Evolutionary conservation across 2,888 invertebrate species (phyloP).

Genomic region (Pristionchus fissidentatus): DNA sequence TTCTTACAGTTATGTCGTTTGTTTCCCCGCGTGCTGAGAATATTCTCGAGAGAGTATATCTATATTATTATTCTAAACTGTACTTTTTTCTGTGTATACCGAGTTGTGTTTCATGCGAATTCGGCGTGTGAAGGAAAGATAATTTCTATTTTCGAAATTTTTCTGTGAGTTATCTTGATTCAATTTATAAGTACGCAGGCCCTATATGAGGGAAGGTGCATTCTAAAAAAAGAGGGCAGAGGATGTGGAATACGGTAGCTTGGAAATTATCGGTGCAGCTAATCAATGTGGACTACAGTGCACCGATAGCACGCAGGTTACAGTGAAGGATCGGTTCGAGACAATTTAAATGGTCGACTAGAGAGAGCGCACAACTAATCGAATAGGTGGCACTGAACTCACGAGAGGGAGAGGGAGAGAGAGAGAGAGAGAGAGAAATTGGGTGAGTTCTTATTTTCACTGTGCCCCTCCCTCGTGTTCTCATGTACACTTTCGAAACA

Average conservation of each 20-base stretch:
- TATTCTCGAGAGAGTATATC: constrained; percentile 15
- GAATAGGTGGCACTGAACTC: constrained; percentile 9
- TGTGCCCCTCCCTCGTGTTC: constrained; percentile 14
- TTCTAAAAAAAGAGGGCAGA: not conserved
- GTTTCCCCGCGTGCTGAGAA: constrained; percentile 1
- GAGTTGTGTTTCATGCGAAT: constrained; percentile 4
- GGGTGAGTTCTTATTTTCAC: too few relatives aligned
- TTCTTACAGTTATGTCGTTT: not conserved
- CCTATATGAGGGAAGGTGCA: too few relatives aligned
- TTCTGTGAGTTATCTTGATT: too few relatives aligned
- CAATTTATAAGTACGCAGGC: too few relatives aligned
- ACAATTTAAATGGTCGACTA: too few relatives aligned
- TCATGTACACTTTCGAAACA: not conserved
- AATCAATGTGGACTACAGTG: too few relatives aligned
- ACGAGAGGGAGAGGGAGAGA: not conserved
- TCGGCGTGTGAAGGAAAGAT: constrained; percentile 1
- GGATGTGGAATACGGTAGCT: too few relatives aligned
- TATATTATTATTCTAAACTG: not conserved
- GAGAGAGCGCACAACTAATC: too few relatives aligned
- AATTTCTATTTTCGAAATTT: not conserved
- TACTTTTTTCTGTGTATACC: constrained; percentile 12
- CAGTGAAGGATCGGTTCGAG: too few relatives aligned
- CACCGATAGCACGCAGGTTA: too few relatives aligned
- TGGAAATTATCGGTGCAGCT: too few relatives aligned
- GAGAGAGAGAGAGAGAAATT: too few relatives aligned